Percentiles rank a stretch among this genome's conserved stretches.
These are phyloP conservation scores for Trialeurodes vaporariorum DNA, from an alignment of 1,140 invertebrate species.

Conservation along the genomic window DNA sequence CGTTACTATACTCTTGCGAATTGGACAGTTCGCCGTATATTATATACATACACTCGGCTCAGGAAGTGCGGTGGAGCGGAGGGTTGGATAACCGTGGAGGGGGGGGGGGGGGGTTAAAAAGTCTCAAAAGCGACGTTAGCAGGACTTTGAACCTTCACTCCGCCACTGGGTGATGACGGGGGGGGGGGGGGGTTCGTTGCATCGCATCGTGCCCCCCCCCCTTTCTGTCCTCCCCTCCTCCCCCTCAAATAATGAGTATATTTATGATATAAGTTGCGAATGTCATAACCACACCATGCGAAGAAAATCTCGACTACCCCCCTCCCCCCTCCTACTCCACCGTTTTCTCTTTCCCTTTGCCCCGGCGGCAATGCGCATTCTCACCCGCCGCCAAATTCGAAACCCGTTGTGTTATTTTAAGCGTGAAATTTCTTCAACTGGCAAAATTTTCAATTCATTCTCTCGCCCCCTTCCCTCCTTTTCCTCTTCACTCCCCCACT, in stretches of 20 bases:
- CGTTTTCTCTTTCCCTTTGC: too few species aligned
- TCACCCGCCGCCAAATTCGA: not conserved
- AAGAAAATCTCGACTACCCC: not conserved
- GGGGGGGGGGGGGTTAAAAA: not conserved
- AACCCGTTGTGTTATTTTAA: not conserved
- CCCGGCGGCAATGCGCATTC: too few species aligned
- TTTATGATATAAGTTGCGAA: not conserved
- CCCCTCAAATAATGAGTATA: not conserved
- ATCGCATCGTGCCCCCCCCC: not conserved
- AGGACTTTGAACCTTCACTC: not conserved
- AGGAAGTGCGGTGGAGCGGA: too few species aligned
- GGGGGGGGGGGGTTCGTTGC: too few species aligned
- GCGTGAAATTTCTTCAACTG: not conserved
- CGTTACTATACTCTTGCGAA: too few species aligned
- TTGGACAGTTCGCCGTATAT: too few species aligned
- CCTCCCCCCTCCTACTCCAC: not conserved
- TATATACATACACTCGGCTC: too few species aligned
- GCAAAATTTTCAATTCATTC: not conserved
- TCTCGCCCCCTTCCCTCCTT: too few species aligned
- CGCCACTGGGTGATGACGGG: not conserved
- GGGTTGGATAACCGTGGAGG: not conserved
- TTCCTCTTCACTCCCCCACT: too few species aligned
- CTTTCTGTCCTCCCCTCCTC: not conserved
- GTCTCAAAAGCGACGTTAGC: not conserved
- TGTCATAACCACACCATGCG: not conserved